Evolutionary conservation across 2,113 vertebrate genomes (phyloP).

Genomic region (Panthera leo): DNA sequence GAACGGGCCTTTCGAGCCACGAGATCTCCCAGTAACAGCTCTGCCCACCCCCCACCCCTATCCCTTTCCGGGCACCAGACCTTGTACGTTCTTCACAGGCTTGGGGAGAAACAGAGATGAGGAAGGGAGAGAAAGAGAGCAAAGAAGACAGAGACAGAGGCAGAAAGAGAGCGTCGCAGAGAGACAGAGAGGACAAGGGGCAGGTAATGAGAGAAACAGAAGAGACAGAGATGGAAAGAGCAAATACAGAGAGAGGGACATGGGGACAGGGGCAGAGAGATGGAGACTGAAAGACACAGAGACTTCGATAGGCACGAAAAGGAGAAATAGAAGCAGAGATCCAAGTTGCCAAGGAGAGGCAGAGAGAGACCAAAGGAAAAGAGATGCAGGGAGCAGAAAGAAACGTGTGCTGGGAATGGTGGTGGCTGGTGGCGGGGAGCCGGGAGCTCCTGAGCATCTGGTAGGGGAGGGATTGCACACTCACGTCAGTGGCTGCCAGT

Average conservation of each 20-base stretch:
- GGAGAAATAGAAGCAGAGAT: neutral
- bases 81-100: neutral
- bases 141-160: neutral
- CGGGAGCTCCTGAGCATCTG: neutral
- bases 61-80: neutral
- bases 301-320: neutral
- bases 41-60: neutral
- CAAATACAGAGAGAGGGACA: neutral
- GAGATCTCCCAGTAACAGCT: neutral
- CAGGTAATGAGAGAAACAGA: neutral
- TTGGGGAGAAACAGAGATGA: neutral
- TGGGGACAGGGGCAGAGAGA: neutral
- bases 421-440: accelerated
- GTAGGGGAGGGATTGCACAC: neutral
- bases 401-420: too few species aligned
- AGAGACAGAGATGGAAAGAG: neutral
- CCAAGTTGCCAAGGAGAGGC: neutral
- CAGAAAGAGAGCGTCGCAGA: neutral
- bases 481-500: slow-evolving; percentile 84
- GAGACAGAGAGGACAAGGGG: neutral
- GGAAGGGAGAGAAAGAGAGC: slow-evolving; percentile 20
- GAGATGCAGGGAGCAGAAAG: neutral
- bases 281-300: neutral
- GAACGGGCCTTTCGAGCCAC: neutral
- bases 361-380: neutral